Evolutionary conservation across 2,113 vertebrate genomes (phyloP), one percentile per base, ranked within the genome.

Genomic region (Electrona antarctica): DNA sequence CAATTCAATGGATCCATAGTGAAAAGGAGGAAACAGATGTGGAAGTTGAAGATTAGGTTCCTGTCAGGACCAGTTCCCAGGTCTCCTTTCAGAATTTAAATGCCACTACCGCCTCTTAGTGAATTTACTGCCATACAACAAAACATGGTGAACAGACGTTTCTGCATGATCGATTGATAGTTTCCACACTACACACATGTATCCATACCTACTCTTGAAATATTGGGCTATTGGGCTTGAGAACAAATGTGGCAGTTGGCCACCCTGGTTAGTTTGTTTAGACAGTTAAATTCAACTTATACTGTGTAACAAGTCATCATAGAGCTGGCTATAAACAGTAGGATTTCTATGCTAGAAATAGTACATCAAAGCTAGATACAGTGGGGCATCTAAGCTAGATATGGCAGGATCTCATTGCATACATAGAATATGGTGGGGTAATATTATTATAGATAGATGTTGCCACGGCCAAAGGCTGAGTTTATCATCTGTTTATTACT

Each of bases 11-110:
- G 69, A 65, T 49, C 14, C 15, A 56, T 41, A 11, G 68, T 83
- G 74, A 87, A 90, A 89, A 73, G 85, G 67, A 90, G 84, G 88
- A 91, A 92, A 90, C 84, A 88, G 85, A 89, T 90, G 87, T 82
- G 85, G 88, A 89, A 84, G 80, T 79, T 69, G 69, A 33, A 86
- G 88, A 91, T 89, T 88, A 90, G 87, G 87, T 82, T 81, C 58
- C 81, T 65, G 80, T 57, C 47, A 47, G 56, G 74, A 68, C 69
- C 5, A 15, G 46, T 8, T 73, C 70, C 67, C 33, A 41, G 67
- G 74, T 66, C 71, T 57, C 72, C 75, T 70, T 75, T 21, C 69
- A 48, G 60, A 47, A 69, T 69, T 69, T 48, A 6, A 70, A 70
- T 14, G 52, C 69, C 67, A 63, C 65, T 59, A 33, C 69, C 6